Base-by-base conservation (phyloP, 2,797 vertebrate genomes). In the Melanogrammus aeglefinus region DNA sequence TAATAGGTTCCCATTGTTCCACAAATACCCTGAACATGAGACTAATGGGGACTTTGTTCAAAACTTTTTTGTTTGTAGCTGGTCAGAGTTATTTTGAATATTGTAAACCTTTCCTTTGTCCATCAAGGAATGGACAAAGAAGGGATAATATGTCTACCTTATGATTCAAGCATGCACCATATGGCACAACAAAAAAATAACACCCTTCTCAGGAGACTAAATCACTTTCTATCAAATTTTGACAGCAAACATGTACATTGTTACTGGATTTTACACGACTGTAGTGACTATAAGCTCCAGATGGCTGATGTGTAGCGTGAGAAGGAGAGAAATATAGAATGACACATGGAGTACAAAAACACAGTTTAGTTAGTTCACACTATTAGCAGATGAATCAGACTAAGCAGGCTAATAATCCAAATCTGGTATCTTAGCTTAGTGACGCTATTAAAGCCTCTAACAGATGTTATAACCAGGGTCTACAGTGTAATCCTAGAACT, bases 391-490 rank as follows among this genome's bases (percentile, higher is more conserved):
- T 7, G 80, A 82, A 78, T 82, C 75, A 77, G 81, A 84, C 66
- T 31, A 86, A 84, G 79, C 83, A 80, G 10, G 81, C 81, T 84
- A 76, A 76, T 76, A 82, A 82, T 79, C 73, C 79, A 79, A 82
- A 83, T 83, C 75, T 80, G 79, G 80, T 75, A 76, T 16, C 44
- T 75, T 82, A 21, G n/a, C 76, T 74, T 44, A 77, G 78, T 82
- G 76, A 29, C 12, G 6, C 44, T 75, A 31, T 41, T 29, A 16
- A 27, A 16, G 6, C 41, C 27, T 16, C 35, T 18, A 47, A 41
- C 38, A 44, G 38, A 74, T 41, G 38, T 39, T 74, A 74, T 6
- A 12, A 41, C 38, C 38, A 41, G 73, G 73, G 29, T 29, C 10
- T 70, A 57, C 3, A n/a, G 5, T 1, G 18, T 21, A 57, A 57